phyloP scores from a whole-genome alignment of 2,113 vertebrate genomes.

The Pycnonotus jocosus region DNA sequence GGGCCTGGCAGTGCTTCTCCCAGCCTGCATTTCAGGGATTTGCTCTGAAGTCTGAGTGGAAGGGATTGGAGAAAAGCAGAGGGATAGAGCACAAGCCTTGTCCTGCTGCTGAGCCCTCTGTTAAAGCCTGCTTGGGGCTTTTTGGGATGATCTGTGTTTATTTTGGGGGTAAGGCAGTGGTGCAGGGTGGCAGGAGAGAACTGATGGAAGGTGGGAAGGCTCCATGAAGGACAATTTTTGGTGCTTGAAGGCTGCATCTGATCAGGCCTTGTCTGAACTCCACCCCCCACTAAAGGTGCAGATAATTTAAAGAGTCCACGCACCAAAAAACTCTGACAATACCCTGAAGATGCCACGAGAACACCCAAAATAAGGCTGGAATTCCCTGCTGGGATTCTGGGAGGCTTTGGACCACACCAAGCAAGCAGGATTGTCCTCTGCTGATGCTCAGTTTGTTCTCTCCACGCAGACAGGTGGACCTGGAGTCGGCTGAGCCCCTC shows the following conservation, averaged over 20 bases:
- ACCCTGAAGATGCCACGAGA: neutral
- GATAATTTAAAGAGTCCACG: neutral
- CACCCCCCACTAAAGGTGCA: neutral
- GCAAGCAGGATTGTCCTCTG: rapidly evolving
- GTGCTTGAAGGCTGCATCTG: neutral
- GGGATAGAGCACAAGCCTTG: neutral
- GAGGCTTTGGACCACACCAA: rapidly evolving
- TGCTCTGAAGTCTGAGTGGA: neutral
- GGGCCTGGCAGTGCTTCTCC: neutral
- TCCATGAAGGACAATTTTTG: neutral
- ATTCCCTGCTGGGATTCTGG: neutral
- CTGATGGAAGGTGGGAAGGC: neutral
- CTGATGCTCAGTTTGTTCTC: neutral
- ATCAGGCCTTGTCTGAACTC: neutral
- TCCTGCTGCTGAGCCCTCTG: neutral
- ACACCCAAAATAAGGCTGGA: neutral
- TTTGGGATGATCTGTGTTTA: neutral
- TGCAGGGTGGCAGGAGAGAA: neutral
- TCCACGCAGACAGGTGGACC: constrained; percentile 79
- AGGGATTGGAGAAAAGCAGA: neutral
- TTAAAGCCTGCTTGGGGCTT: neutral
- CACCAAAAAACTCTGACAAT: neutral
- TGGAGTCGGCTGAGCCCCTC: constrained; percentile 85
- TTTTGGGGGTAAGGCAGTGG: neutral
- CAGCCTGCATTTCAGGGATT: neutral